Base-by-base conservation (phyloP, 2,113 vertebrate genomes). In the Terrapene triunguis region DNA sequence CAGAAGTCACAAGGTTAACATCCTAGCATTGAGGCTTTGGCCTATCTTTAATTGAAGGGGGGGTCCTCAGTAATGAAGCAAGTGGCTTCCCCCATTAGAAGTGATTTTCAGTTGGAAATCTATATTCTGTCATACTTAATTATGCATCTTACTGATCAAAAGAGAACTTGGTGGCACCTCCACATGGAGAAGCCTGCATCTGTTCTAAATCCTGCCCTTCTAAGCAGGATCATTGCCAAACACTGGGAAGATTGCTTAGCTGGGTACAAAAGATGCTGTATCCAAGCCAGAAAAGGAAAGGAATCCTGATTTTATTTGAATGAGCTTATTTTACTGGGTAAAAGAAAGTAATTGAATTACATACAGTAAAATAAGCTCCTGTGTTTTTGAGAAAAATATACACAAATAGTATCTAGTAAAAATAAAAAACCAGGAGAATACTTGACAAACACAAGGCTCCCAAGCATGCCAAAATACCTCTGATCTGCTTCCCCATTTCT, bases 251-350 rank as follows among this genome's bases (percentile, higher is more conserved):
- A 98, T 97, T 97, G 96, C 98, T 98, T 98, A 98, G 98, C 97
- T 98, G 98, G 97, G 98, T 98, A 98, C 97, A 98, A 98, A 98
- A 98, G 97, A 97, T 95, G 89, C 96, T 97, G 96, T 98, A 97
- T 81, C 76, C 65, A 55, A 92, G 97, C 97, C 97, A 95, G 92
- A 97, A 94, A 38, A 90, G 81, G 92, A 76, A 97, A 97, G 85
- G 78, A 95, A 93, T 88, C 87, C 83, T 95, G 94, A 84, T 98
- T 96, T 97, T 91, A 92, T 93, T 96, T 96, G 95, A 96, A 95
- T 87, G 81, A 94, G 80, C 82, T 92, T 88, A 85, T 96, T 96
- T 98, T 97, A 93, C 82, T 89, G 86, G 69, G 44, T 93, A 88
- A 93, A 94, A 92, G 51, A 62, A 95, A 93, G 82, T 90, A 98